Percentiles rank a stretch among this genome's conserved stretches.
phyloP scores from a whole-genome alignment of 2,888 invertebrate species.

The Cheiracanthium punctorium region DNA sequence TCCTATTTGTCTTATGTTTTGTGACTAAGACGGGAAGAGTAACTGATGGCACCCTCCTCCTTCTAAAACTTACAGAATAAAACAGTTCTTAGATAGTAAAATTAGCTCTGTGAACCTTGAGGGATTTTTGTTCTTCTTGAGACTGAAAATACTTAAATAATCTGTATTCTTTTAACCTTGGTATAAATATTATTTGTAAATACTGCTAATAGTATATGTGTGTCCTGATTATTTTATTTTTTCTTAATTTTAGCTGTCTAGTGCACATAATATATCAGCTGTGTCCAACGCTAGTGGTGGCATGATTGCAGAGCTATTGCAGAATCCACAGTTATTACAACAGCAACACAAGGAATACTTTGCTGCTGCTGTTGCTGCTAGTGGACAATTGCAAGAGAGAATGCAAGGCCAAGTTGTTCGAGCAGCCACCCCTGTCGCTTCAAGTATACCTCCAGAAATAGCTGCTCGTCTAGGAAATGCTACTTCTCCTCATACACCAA shows the following conservation, averaged over 20 bases:
- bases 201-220: no score
- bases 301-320: conserved; percentile 72
- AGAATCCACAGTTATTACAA: no score
- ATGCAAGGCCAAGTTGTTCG: conserved; percentile 68
- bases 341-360: conserved; percentile 72
- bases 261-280: conserved; percentile 33
- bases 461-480: conserved; percentile 71
- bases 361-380: conserved; percentile 39
- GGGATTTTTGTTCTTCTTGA: no score
- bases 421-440: conserved; percentile 71
- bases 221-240: background rate
- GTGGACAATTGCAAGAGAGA: conserved; percentile 49
- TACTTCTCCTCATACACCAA: conserved; percentile 72
- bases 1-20: no score
- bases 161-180: no score
- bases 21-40: no score
- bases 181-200: no score
- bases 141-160: no score
- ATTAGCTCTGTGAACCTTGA: no score
- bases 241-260: conserved; percentile 58
- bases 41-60: no score
- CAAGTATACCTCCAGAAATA: conserved; percentile 70
- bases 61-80: no score
- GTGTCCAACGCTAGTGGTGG: conserved; percentile 64
- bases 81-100: no score